A percentile compares a stretch with the other conserved stretches of the same genome.
Conservation (phyloP, 2,888 invertebrate species). For the Drosophila mercatorum region DNA sequence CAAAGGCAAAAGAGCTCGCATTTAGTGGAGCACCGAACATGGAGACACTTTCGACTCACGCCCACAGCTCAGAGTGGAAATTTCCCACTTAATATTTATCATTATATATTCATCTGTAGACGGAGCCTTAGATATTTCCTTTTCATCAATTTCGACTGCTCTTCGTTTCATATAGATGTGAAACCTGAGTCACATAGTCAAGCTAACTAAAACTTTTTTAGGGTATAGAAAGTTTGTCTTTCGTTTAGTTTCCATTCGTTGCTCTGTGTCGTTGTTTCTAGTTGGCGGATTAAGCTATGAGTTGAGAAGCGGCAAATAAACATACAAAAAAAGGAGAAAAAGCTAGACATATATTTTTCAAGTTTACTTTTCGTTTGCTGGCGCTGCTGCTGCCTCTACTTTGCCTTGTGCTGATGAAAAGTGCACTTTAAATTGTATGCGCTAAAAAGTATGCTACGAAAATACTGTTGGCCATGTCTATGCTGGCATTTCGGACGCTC, state of each 20-base stretch:
- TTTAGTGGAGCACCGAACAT: slow-evolving; percentile 9
- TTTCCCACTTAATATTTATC: not conserved
- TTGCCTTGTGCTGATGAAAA: slow-evolving; percentile 39
- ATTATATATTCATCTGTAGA: not conserved
- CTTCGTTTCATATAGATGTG: not conserved
- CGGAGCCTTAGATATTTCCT: not conserved
- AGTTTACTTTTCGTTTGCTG: slow-evolving; percentile 51
- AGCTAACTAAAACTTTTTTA: slow-evolving; percentile 4
- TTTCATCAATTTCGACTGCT: not conserved
- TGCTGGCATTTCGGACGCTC: slow-evolving; percentile 4
- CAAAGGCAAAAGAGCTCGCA: slow-evolving; percentile 26
- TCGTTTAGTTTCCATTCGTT: slow-evolving; percentile 14
- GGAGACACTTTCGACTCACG: slow-evolving; percentile 29
- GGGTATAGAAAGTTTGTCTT: slow-evolving; percentile 52
- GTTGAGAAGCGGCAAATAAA: slow-evolving; percentile 50
- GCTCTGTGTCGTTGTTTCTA: slow-evolving; percentile 34
- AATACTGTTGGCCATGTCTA: slow-evolving; percentile 30
- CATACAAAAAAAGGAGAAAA: slow-evolving; percentile 26
- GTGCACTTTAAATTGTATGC: slow-evolving; percentile 61
- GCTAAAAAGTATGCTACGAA: slow-evolving; percentile 53
- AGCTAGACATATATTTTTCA: slow-evolving; percentile 42
- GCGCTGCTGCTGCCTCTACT: not conserved
- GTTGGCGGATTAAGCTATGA: slow-evolving; percentile 69
- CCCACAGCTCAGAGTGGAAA: not conserved
- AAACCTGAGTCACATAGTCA: not conserved